Evolutionary conservation across 2,888 invertebrate species (phyloP), one percentile per base, ranked within the genome.

Genomic region (Meta bourneti): DNA sequence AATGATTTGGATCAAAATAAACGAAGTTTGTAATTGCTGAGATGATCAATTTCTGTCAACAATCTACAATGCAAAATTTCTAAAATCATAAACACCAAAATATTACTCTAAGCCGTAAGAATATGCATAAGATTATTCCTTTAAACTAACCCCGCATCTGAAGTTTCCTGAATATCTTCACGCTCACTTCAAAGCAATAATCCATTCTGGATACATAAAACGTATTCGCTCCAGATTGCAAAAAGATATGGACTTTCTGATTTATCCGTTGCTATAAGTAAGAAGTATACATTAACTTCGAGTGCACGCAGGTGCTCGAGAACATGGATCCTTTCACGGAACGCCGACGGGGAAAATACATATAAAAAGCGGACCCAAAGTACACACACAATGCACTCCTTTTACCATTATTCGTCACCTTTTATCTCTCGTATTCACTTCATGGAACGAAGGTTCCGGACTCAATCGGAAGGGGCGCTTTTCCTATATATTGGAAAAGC

Each of bases 321-420:
- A 34, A 84, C 75, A 54, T 1, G 16, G 19, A 16, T 61, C 75
- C 52, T 48, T 19, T 72, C 54, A 34, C 72, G 7, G 13, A 9
- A 34, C 34, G 34, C 34, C 34, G 20, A n/a, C 49, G 19, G n/a
- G 52, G 19, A 51, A 34, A 49, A 6, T 49, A 6, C 6, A 19
- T 9, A 19, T 16, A 70, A 79, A 78, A 79, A n/a, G 78, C 16
- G 72, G 20, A 70, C 75, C 52, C 79, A 20, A 54, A 89, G 77
- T 69, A 54, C 71, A 79, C 84, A 83, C 78, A 80, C 61, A 61
- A 61, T 61, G 72, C 49, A 71, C 82, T 77, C 77, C 48, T 48
- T 52, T 8, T 34, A 49, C 86, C 80, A 86, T 91, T 91, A 81
- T 91, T 91, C 90, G 71, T 77, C 90, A 91, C 90, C 81, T 91